These are phyloP conservation scores for Labeo calbasu DNA, from an alignment of 2,797 vertebrate species.

Conservation along the genomic window DNA sequence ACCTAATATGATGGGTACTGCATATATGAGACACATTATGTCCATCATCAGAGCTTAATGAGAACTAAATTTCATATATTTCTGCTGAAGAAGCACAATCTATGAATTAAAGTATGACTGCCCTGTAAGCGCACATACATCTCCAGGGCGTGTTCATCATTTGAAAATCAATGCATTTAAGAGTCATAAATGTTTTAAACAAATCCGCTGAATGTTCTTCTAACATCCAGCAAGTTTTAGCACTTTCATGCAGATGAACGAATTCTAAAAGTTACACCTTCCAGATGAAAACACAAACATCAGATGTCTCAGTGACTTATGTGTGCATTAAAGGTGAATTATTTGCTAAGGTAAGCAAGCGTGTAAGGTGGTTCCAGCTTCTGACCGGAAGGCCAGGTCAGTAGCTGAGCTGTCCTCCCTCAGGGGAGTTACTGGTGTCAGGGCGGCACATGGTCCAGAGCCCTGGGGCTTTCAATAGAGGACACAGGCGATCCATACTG, in stretches of 20 bases:
- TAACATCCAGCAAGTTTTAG: neutral
- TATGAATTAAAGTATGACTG: neutral
- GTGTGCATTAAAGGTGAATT: conserved; percentile 7
- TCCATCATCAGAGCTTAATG: conserved; percentile 9
- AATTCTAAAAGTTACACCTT: neutral
- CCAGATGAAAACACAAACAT: neutral
- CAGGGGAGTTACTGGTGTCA: conserved; percentile 47
- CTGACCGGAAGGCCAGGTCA: conserved; percentile 18
- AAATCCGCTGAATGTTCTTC: neutral
- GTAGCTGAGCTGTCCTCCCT: conserved; percentile 16
- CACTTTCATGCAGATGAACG: neutral
- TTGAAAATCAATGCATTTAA: neutral
- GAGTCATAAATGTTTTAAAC: neutral
- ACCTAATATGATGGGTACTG: neutral
- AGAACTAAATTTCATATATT: neutral
- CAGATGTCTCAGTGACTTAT: neutral
- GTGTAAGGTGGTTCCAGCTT: conserved; percentile 1
- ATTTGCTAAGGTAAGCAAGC: conserved; percentile 27
- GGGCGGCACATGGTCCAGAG: conserved; percentile 25
- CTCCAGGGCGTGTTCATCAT: neutral
- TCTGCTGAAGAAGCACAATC: neutral
- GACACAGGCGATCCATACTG: conserved; percentile 51
- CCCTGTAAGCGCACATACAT: neutral
- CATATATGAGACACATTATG: neutral
- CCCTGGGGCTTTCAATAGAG: conserved; percentile 47